A percentile compares a stretch with the other conserved stretches of the same genome.
phyloP scores from a whole-genome alignment of 2,113 vertebrate genomes.

The Spheniscus mendiculus region DNA sequence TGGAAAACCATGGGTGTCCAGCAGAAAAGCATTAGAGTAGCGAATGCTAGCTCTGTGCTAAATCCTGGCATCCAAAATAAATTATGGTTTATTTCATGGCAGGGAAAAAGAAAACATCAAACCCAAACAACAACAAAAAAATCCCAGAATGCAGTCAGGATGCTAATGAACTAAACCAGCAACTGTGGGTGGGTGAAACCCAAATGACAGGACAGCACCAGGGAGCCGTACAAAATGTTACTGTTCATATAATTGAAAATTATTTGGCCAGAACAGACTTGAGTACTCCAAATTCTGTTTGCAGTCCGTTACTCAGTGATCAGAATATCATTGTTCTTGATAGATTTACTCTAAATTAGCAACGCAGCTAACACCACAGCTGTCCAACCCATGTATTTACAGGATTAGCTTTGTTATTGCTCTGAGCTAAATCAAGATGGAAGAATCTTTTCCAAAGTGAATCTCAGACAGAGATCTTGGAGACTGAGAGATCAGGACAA shows the following conservation, averaged over 20 bases:
- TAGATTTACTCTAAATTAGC: not conserved
- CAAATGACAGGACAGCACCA: not conserved
- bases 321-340: not conserved
- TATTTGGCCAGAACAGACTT: not conserved
- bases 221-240: not conserved
- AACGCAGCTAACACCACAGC: not conserved
- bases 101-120: not conserved
- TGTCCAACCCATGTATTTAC: rapidly evolving
- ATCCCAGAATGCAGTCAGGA: not conserved
- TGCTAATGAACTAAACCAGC: not conserved
- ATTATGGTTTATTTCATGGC: not conserved
- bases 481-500: not conserved
- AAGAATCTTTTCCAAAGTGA: not conserved
- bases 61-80: not conserved
- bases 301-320: not conserved
- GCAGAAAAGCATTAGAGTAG: not conserved
- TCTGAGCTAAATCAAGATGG: not conserved
- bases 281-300: not conserved
- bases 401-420: not conserved
- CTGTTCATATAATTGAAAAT: not conserved
- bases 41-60: not conserved
- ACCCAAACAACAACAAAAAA: not conserved
- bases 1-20: not conserved
- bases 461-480: not conserved
- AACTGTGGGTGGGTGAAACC: not conserved